Evolutionary conservation across 2,113 vertebrate species (phyloP).

Genomic region (Chauna torquata): DNA sequence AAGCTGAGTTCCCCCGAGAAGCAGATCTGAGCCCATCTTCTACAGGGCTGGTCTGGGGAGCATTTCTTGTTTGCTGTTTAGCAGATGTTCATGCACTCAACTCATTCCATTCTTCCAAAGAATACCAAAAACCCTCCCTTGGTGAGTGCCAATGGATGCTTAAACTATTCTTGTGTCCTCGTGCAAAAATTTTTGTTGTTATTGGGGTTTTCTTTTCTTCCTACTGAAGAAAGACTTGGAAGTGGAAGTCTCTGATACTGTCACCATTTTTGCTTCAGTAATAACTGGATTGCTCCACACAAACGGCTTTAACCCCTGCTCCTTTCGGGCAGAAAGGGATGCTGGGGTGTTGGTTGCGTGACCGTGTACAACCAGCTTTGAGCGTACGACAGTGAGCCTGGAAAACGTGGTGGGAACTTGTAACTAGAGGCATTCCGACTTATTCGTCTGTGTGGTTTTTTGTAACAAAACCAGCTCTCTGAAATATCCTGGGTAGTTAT

Average conservation of each 20-base stretch:
- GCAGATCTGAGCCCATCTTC: not conserved
- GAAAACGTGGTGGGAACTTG: not conserved
- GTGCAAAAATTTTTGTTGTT: fast-evolving
- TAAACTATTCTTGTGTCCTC: not conserved
- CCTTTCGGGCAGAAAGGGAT: not conserved
- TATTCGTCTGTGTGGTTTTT: not conserved
- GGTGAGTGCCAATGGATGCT: not conserved
- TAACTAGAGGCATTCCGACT: fast-evolving
- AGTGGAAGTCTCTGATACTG: not conserved
- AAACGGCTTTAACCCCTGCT: fast-evolving
- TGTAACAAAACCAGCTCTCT: not conserved
- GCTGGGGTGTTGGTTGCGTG: not conserved
- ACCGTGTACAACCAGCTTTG: too few species aligned
- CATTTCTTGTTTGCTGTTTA: not conserved
- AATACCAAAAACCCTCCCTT: not conserved
- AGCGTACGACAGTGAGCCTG: too few species aligned
- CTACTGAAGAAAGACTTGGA: not conserved
- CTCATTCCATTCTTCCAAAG: not conserved
- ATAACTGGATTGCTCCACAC: not conserved
- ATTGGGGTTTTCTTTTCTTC: not conserved
- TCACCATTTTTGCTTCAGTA: fast-evolving
- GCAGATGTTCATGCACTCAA: not conserved
- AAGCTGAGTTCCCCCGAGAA: not conserved
- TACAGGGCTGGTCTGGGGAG: not conserved
- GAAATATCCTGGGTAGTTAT: not conserved